Base-by-base conservation (phyloP, 2,797 vertebrate species). In the Coranthus polyacanthus region DNA sequence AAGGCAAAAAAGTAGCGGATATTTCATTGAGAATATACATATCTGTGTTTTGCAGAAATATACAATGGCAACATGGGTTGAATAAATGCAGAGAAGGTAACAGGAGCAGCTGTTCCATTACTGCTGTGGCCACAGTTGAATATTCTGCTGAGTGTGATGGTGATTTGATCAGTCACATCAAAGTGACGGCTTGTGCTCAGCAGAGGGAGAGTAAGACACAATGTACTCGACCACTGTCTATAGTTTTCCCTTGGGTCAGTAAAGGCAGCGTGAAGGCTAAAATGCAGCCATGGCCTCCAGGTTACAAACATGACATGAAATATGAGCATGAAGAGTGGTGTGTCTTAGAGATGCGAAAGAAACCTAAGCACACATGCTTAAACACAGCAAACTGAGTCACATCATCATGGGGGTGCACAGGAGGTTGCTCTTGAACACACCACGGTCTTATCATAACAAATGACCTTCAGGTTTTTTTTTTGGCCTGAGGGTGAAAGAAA, bases 161-260 rank as follows among this genome's bases (percentile, higher is more conserved):
- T 77, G 85, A 90, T 87, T 64, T 50, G 77, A 80, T 76, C 12
- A 44, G 80, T 75, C 86, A 88, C 85, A 78, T 88, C 85, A 89
- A 85, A 85, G 79, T 63, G 36, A 37, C 2, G 24, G 67, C 72
- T 61, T 16, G 49, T 36, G 67, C 72, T 68, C 21, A 8, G 63
- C 61, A 1, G 56, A 17, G 69, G 22, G 20, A 20, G 47, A 61
- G 43, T 69, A 65, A 72, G 81, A 84, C 62, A 60, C 66, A 72
- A 75, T 55, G 67, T 22, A 72, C 78, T 83, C 51, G 24, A 67
- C 83, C 78, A 75, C 68, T 79, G 76, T 83, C 81, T 73, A n/a
- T 41, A 63, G 56, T 75, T 54, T 45, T 41, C 83, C 80, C 60
- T 21, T 12, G 81, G 83, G 83, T 83, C 72, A 57, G 75, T 53